Percentiles rank a stretch among this genome's conserved stretches.
phyloP scores from a whole-genome alignment of 2,113 vertebrate species.

The Genyomyrus donnyi region DNA sequence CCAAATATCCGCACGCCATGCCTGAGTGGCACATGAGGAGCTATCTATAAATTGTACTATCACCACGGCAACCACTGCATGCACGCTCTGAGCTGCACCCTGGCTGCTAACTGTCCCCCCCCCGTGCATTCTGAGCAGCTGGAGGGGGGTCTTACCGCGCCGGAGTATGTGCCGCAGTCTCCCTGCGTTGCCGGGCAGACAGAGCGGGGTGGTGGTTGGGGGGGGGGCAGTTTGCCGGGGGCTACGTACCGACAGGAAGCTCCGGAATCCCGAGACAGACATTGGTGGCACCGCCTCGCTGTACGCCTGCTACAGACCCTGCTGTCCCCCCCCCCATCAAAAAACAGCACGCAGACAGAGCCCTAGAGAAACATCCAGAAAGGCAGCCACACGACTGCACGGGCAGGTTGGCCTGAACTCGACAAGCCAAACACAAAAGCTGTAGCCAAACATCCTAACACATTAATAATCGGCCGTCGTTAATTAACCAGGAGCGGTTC shows the following conservation, averaged over 20 bases:
- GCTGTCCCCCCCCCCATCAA: no score
- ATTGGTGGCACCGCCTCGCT: background rate
- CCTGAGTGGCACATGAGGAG: constrained; percentile 25
- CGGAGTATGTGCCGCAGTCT: background rate
- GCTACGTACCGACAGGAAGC: background rate
- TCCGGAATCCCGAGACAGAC: background rate
- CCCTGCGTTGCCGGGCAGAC: background rate
- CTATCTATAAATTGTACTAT: constrained; percentile 40
- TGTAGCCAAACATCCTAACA: background rate
- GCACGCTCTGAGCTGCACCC: constrained; percentile 19
- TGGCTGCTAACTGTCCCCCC: background rate
- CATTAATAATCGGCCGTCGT: background rate
- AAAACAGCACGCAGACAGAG: background rate
- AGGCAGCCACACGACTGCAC: background rate
- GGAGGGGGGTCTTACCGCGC: background rate
- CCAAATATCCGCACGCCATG: constrained; percentile 6
- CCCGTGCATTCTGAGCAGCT: background rate
- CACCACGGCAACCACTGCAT: constrained; percentile 48
- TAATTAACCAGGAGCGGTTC: background rate
- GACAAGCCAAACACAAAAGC: background rate
- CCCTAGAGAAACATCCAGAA: background rate
- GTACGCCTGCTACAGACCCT: background rate
- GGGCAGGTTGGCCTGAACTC: background rate
- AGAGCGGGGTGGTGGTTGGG: background rate
- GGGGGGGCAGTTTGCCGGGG: background rate